Conservation (phyloP, 1,140 invertebrate genomes). For the Drosophila miranda region DNA sequence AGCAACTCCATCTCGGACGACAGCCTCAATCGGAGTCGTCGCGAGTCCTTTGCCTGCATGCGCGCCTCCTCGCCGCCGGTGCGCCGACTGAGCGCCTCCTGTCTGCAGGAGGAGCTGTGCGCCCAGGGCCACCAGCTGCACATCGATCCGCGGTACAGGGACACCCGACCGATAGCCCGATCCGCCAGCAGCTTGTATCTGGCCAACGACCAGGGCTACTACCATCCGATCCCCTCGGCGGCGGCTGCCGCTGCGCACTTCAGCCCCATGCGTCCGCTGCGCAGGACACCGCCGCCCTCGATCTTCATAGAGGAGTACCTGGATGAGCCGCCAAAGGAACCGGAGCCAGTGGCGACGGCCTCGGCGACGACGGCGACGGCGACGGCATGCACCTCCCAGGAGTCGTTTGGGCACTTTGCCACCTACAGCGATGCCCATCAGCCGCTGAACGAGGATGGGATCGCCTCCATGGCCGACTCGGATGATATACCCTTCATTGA, state of each 20-base stretch:
- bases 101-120: conserved; percentile 77
- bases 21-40: conserved; percentile 76
- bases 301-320: conserved; percentile 81
- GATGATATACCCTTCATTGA: conserved; percentile 82
- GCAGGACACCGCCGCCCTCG: conserved; percentile 72
- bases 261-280: conserved; percentile 65
- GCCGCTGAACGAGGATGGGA: conserved; percentile 77
- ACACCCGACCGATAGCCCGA: conserved; percentile 74
- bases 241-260: conserved; percentile 42
- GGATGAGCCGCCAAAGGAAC: conserved; percentile 58
- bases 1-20: conserved; percentile 76
- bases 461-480: conserved; percentile 72
- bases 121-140: conserved; percentile 74
- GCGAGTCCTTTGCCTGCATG: conserved; percentile 75
- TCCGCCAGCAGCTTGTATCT: conserved; percentile 76
- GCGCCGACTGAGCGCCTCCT: conserved; percentile 76
- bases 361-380: not conserved
- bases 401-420: conserved; percentile 71
- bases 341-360: not conserved
- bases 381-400: conserved; percentile 50
- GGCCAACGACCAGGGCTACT: conserved; percentile 62
- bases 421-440: conserved; percentile 74
- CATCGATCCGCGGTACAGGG: conserved; percentile 79
- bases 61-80: conserved; percentile 65
- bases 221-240: conserved; percentile 29